Evolutionary conservation across 2,797 vertebrate species (phyloP), one percentile per base, ranked within the genome.

Genomic region (Tenualosa thibaudeaui): DNA sequence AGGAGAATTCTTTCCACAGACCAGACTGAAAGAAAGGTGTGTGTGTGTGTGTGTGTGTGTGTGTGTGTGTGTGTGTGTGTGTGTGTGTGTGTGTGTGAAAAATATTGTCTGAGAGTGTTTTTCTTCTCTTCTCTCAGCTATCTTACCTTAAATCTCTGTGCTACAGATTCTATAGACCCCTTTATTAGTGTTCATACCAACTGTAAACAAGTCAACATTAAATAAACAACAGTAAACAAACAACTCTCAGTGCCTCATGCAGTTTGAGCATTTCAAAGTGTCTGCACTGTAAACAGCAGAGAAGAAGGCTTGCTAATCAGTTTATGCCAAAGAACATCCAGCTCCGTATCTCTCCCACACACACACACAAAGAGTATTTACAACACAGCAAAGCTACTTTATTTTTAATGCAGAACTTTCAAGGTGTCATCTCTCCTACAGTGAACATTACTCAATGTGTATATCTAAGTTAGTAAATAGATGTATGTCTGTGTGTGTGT

Each of bases 41-140:
- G 58, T 62, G 58, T 62, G 58, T 68, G 26, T 68, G 65, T 68
- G 65, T 68, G 65, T 68, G 65, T 37, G 62, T 37, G 26, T 68
- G 65, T 68, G 65, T 68, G 65, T 68, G 65, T 37, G 62, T 37
- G 62, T 68, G 65, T 37, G 65, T 68, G 65, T 37, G 65, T 37
- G 65, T 37, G 60, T 65, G n/a, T 65, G 60, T 65, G 60, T 65
- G 60, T 65, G 60, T 65, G 60, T 65, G 60, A 31, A 31, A 31
- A 31, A 31, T 0, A 31, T 31, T 26, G 60, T 65, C n/a, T 65
- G 60, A 6, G 58, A 12, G 60, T 65, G 60, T 65, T n/a, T 65
- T 1, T 24, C 22, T 24, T 8, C 5, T 56, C 54, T 4, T 13
- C 13, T 19, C 54, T 22, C 54, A 54, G 3, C 12, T 56, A 19